Evolutionary conservation across 2,888 invertebrate genomes (phyloP), one percentile per base, ranked within the genome.

Genomic region (Cylindroiulus punctatus): DNA sequence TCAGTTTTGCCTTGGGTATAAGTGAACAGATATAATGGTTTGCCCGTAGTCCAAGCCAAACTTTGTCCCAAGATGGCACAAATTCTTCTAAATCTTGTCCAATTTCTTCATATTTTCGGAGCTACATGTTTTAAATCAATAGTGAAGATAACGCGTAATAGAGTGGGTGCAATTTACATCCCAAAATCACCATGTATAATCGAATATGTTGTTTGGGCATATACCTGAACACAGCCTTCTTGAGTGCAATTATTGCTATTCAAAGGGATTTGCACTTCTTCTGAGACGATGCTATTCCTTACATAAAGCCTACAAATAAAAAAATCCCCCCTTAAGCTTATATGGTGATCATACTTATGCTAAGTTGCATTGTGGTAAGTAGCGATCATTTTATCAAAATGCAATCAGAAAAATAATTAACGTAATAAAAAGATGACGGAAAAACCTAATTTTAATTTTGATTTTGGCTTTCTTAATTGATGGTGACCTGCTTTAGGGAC

Each of bases 21-120:
- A 82, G 22, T 36, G 82, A 82, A 42, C 22, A 42, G 7, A 82
- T 22, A 22, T 82, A 82, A 82, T 82, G 82, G 36, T 30, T 82
- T 19, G 82, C 82, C 17, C 17, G 10, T n/a, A 19, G 82, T 82
- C 36, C 17, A 12, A 82, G 7, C 82, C 82, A 82, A 36, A 82
- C 82, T 36, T 82, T 82, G 19, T 82, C 22, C 82, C 82, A 82
- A 22, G 10, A 82, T 22, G 82, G 82, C 1, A 82, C 40, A 82
- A 42, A 19, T 82, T 82, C 36, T 82, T 42, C 22, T 82, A 82
- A 42, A 82, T 36, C 42, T 82, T 14, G 5, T 42, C 42, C 82
- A 36, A 82, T n/a, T 36, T 82, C n/a, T n/a, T 82, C 82, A 82
- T 82, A 82, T n/a, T 36, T 42, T 22, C 36, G 36, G n/a, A 82